Evolutionary conservation across 2,888 invertebrate genomes (phyloP), one percentile per base, ranked within the genome.

Genomic region (Limnephilus rhombicus): DNA sequence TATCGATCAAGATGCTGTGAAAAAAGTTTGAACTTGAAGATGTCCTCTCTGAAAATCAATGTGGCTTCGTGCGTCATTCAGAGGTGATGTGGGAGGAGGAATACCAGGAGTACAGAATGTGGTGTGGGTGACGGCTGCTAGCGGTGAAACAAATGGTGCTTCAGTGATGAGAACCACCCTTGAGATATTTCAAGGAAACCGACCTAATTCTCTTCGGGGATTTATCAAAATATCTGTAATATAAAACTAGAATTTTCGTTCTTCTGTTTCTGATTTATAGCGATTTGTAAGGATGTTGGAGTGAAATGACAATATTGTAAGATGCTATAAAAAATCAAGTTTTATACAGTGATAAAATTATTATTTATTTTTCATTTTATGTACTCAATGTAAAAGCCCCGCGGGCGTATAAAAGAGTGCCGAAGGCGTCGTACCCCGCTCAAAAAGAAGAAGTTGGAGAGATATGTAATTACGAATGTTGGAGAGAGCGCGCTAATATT

Each of bases 111-210:
- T 11, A 31, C 91, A 91, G 80, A 31, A 34, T 80, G 45, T n/a
- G 53, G 90, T 82, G 68, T 34, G 90, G 90, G 53, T 34, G 82
- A 83, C 53, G 41, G 34, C 85, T 82, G 7, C 85, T 45, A 31
- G 53, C 88, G 18, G 82, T 91, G 53, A 88, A 91, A 91, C 91
- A 88, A 91, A 91, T 91, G 91, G 82, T 91, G 49, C 88, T 88
- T 85, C 31, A 53, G 68, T 31, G 81, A n/a, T 88, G 91, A 37
- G 87, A 82, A 88, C 88, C 53, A 53, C 83, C 81, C 91, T 88
- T 88, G 49, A 37, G 87, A 83, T 88, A 80, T 41, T 80, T 80
- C 49, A 45, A 80, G 91, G 12, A 91, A 91, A 91, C 34, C 81
- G n/a, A 45, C 91, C 13, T 31, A 68, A 34, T 68, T 68, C 68